Evolutionary conservation across 2,113 vertebrate species (phyloP).

Genomic region (Thunnus maccoyii): DNA sequence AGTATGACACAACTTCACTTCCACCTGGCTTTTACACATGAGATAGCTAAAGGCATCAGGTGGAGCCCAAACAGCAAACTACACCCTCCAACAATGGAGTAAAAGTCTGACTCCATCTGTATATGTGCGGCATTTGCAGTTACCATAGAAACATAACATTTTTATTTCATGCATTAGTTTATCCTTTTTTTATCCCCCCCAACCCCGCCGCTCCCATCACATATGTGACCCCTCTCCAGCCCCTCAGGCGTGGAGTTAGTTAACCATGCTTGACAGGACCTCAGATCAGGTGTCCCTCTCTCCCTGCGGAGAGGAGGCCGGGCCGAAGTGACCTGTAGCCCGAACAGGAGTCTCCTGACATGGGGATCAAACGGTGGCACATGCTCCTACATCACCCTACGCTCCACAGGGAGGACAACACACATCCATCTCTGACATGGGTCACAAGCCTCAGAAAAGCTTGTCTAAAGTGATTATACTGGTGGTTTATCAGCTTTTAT

Average conservation of each 20-base stretch:
- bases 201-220: background rate
- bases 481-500: background rate
- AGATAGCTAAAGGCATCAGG: slow-evolving; percentile 7
- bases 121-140: background rate
- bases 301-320: slow-evolving; percentile 56
- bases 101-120: slow-evolving; percentile 5
- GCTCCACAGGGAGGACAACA: slow-evolving; percentile 35
- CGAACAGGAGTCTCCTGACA: slow-evolving; percentile 69
- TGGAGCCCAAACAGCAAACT: background rate
- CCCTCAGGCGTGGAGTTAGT: slow-evolving; percentile 54
- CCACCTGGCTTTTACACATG: slow-evolving; percentile 26
- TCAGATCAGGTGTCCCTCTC: slow-evolving; percentile 73
- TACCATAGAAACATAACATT: no score
- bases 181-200: background rate
- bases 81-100: background rate
- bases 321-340: slow-evolving; percentile 66
- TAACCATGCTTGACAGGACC: slow-evolving; percentile 66
- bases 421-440: slow-evolving; percentile 44
- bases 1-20: slow-evolving; percentile 6
- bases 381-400: slow-evolving; percentile 49
- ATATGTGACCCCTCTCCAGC: slow-evolving; percentile 8
- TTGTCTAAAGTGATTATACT: background rate
- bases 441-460: background rate
- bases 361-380: slow-evolving; percentile 70
- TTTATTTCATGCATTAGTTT: slow-evolving; percentile 14